Conservation (phyloP, 2,888 invertebrate species). For the Ceriagrion tenellum region DNA sequence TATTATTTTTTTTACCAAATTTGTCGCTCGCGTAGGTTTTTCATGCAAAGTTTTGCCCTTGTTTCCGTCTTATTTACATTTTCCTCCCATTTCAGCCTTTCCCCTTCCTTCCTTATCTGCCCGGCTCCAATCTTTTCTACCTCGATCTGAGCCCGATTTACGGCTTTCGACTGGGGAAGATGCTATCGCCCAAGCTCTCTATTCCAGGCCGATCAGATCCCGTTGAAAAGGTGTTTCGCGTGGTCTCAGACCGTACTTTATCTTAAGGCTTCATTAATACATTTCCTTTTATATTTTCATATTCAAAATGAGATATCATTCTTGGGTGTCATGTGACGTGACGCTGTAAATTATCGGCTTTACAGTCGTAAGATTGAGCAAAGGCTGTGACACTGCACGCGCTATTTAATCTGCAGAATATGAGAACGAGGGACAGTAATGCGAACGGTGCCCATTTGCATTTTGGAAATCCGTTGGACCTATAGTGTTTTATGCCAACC, state of each 20-base stretch:
- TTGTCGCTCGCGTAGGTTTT: not conserved
- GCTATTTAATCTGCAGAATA: not conserved
- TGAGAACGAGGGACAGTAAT: not conserved
- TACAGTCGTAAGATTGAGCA: not conserved
- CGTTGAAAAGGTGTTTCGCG: not conserved
- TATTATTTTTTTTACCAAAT: not conserved
- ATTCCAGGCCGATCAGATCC: conserved; percentile 38
- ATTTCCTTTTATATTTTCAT: conserved; percentile 42
- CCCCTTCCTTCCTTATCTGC: not conserved
- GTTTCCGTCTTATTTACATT: not conserved
- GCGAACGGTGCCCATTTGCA: not conserved
- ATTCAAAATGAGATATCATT: conserved; percentile 50
- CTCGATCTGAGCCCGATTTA: not conserved
- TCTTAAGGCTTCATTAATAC: conserved; percentile 33
- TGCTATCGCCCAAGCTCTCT: conserved; percentile 21
- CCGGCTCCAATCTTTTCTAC: not conserved
- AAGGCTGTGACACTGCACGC: not conserved
- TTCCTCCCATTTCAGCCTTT: not conserved
- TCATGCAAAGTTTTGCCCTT: not conserved
- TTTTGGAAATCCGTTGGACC: not conserved
- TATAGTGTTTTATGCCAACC: not conserved
- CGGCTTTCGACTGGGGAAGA: not conserved
- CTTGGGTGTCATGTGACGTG: not conserved
- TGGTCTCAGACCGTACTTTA: conserved; percentile 23
- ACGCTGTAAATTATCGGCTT: conserved; percentile 25